Percentiles rank a stretch among this genome's conserved stretches.
These are phyloP conservation scores for Tolypeutes matacus DNA, from an alignment of 2,797 vertebrate species.

Conservation along the genomic window DNA sequence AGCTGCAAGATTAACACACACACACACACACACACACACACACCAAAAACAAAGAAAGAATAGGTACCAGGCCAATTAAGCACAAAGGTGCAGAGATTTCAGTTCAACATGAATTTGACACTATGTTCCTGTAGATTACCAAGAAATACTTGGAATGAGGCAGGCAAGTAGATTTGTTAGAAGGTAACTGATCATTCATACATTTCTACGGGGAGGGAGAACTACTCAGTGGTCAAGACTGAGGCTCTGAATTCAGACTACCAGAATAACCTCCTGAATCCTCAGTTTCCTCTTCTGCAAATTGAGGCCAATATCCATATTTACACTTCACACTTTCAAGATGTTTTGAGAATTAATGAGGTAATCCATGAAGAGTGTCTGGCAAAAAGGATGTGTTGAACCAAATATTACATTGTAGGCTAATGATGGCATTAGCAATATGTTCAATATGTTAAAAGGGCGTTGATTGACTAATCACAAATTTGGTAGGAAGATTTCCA, in stretches of 20 bases:
- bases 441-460: neutral
- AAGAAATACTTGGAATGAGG: neutral
- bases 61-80: neutral
- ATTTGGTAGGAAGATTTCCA: neutral
- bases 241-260: neutral
- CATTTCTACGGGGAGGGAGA: neutral
- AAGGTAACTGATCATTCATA: neutral
- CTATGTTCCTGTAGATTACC: neutral
- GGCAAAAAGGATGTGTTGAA: too few relatives aligned
- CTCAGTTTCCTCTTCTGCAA: neutral
- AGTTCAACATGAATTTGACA: neutral
- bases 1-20: neutral
- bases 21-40: too few relatives aligned
- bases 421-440: too few relatives aligned
- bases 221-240: neutral
- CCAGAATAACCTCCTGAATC: neutral
- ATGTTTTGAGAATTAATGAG: neutral
- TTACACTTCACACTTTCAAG: neutral
- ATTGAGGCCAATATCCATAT: neutral
- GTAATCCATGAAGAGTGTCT: neutral
- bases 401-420: neutral
- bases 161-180: neutral
- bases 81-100: neutral
- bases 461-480: neutral
- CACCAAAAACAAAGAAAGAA: neutral